Base-by-base conservation (phyloP, 2,113 vertebrate genomes). In the Chinchilla lanigera region DNA sequence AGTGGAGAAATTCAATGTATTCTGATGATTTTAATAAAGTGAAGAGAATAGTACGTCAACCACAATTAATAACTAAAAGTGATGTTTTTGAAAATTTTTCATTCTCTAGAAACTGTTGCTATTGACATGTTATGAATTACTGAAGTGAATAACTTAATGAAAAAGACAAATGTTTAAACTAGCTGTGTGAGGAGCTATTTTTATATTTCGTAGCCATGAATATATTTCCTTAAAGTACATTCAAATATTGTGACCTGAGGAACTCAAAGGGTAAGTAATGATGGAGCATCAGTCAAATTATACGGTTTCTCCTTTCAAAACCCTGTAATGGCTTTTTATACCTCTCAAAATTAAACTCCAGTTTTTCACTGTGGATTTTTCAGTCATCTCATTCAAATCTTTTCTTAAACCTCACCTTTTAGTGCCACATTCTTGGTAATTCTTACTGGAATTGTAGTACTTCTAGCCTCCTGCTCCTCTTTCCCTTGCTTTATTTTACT, bases 1-100 rank as follows among this genome's bases (percentile, higher is more conserved):
- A 61, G 4, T 38, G 14, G 6, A 85, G 50, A 19, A 84, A 56
- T 33, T 71, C 7, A 52, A 73, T 47, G 2, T 82, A 90, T 96
- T 75, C 12, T 93, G 28, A 93, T 78, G 44, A 85, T 4, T 58
- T 90, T 96, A 78, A 38, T 85, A 77, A 85, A 80, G 12, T 16
- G 0, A 41, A 75, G 33, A 52, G 58, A 95, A 82, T 38, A 87
- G 26, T 90, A 17, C 90, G 28, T 81, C 8, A 71, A 30, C 10
- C 30, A 71, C 44, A 90, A 54, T 58, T 92, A 82, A 92, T 83
- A 67, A 88, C 93, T 84, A 69, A 90, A 91, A 75, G 69, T 47
- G 82, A 24, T 13, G 33, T 90, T 50, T 90, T 33, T 94, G 61
- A 0, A 93, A 95, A 38, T 69, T 80, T 93, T 83, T 44, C 77